Evolutionary conservation across 35 echinoderm and acorn worm genomes (phyloP).

Genomic region (Ptychodera flava): DNA sequence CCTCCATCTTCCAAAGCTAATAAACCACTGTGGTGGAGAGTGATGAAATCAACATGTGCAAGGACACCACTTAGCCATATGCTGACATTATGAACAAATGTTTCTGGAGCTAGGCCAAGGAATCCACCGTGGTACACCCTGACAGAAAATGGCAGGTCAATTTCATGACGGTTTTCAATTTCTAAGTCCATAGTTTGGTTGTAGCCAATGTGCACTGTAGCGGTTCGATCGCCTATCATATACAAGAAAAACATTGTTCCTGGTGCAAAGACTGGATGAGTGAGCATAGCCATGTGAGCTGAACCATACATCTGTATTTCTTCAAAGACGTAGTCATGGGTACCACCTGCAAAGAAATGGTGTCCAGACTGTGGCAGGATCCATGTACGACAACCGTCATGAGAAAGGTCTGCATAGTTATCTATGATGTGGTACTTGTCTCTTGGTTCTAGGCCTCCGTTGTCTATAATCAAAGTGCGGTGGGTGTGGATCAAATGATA

Average conservation of each 20-base stretch:
- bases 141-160: conserved; percentile 76
- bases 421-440: conserved; percentile 5
- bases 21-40: conserved; percentile 54
- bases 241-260: conserved; percentile 67
- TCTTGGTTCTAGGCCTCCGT: conserved; percentile 58
- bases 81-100: conserved; percentile 70
- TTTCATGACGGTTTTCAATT: conserved; percentile 50
- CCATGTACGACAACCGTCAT: conserved; percentile 79
- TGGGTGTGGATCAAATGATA: conserved; percentile 73
- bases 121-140: conserved; percentile 68
- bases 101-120: conserved; percentile 71
- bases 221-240: conserved; percentile 88
- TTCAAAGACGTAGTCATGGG: conserved; percentile 75
- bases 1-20: conserved; percentile 80
- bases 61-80: conserved; percentile 77
- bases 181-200: conserved; percentile 58
- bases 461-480: conserved; percentile 76
- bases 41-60: conserved; percentile 55
- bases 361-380: conserved; percentile 74
- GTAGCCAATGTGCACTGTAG: conserved; percentile 68
- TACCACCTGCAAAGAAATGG: conserved; percentile 70
- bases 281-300: conserved; percentile 67
- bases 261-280: conserved; percentile 53
- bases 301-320: conserved; percentile 82
- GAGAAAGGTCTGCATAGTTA: conserved; percentile 47